Base-by-base conservation (phyloP, 35 echinoderm and acorn worm genomes). In the Acanthaster planci region DNA sequence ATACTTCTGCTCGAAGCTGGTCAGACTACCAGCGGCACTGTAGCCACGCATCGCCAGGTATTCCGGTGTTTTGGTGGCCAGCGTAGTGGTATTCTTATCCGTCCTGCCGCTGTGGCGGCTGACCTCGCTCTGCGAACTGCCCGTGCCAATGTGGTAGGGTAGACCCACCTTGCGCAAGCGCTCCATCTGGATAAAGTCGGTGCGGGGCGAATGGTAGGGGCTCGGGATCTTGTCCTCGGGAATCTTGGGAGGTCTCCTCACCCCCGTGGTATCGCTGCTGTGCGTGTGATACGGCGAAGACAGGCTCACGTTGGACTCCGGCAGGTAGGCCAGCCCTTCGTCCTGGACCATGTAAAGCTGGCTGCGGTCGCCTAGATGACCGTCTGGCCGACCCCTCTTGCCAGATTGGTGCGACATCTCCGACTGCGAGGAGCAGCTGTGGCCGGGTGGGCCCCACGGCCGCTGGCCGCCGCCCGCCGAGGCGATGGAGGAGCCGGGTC, bases 381-480 rank as follows among this genome's bases (percentile, higher is more conserved):
- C 93, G 37, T 95, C 93, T 10, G 93, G 93, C 38, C 85, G 87
- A 32, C 93, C 93, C 4, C 93, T 75, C 42, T 95, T 95, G 52
- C 79, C 86, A 29, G 82, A 85, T 42, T 91, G 89, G 18, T 91
- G 79, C 5, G 93, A 91, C 30, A 85, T 84, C 52, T 95, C 93
- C 8, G 93, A 94, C 8, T 84, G 89, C 14, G 93, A 95, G 34
- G 93, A 90, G 16, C 78, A 87, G 51, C 93, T 95, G 39, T 90
- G 88, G 38, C 84, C 93, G 0, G 86, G 88, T 26, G 84, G 84
- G 16, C 87, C 91, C 76, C 82, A 93, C 52, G 87, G 72, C 10
- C 64, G 64, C 22, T 30, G 22, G n/a, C 91, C 79, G 30, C 87
- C 89, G 23, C n/a, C n/a, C 80, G 80, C 19, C 82, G 80, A 16